Percentiles rank a stretch among this genome's conserved stretches.
Conservation (phyloP, 2,113 vertebrate species). For the Syrrhaptes paradoxus region DNA sequence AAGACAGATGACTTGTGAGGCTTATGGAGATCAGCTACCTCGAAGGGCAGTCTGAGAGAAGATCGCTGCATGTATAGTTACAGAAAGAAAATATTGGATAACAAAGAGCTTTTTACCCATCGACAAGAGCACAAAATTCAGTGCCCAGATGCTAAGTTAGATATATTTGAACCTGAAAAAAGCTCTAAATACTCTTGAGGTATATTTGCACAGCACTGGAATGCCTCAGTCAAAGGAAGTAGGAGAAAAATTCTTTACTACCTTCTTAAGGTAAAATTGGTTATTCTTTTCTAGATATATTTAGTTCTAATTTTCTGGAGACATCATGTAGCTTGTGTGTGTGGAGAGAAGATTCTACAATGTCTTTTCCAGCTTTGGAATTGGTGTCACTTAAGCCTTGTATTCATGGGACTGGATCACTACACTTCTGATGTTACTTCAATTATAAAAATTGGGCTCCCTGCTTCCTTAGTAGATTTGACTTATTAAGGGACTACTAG, state of each 20-base stretch:
- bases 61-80: not conserved
- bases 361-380: not conserved
- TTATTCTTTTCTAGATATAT: not conserved
- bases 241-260: not conserved
- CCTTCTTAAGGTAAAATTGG: not conserved
- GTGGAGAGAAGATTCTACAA: not conserved
- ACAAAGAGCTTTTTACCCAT: not conserved
- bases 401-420: not conserved
- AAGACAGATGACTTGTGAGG: not conserved
- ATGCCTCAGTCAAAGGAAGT: not conserved
- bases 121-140: not conserved
- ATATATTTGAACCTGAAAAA: not conserved
- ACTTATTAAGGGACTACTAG: not conserved
- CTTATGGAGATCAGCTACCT: not conserved
- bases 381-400: not conserved
- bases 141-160: not conserved
- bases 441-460: accelerated
- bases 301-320: not conserved
- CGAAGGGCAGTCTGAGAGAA: not conserved
- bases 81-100: not conserved
- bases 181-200: not conserved
- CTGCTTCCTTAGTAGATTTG: not conserved
- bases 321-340: not conserved
- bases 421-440: not conserved
- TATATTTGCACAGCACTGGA: not conserved